phyloP scores from a whole-genome alignment of 2,888 invertebrate species.

The Monoplex corrugatus region DNA sequence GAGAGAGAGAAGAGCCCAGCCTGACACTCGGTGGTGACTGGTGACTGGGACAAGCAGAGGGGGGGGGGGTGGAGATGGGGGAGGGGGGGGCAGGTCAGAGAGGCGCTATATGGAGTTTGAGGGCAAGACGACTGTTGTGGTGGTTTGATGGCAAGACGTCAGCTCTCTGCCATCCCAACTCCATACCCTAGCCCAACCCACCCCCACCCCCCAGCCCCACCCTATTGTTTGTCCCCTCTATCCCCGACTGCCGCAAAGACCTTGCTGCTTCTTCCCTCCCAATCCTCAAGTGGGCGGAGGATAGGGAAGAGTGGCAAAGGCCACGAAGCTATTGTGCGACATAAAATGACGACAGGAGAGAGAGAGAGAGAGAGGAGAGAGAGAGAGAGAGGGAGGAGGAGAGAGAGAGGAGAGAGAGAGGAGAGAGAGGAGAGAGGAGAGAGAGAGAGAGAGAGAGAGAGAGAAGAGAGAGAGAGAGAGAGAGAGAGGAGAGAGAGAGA shows the following conservation, averaged over 20 bases:
- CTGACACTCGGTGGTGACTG: neutral
- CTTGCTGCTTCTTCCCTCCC: neutral
- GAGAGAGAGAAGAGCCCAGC: neutral
- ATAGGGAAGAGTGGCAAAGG: neutral
- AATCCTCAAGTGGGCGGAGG: neutral
- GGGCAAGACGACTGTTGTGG: neutral
- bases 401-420: too few species aligned
- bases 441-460: neutral
- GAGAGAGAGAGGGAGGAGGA: neutral
- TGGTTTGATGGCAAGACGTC: neutral
- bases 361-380: too few species aligned
- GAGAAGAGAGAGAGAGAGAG: neutral
- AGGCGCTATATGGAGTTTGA: too few species aligned
- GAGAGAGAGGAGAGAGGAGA: neutral
- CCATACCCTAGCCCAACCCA: too few species aligned
- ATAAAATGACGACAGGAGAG: too few species aligned
- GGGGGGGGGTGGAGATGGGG: neutral
- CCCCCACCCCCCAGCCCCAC: too few species aligned
- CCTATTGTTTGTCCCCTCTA: conserved; percentile 32
- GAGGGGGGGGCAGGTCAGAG: neutral
- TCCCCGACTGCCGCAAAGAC: too few species aligned
- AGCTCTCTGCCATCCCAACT: neutral
- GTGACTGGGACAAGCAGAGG: conserved; percentile 37
- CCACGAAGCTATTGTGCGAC: too few species aligned
- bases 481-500: neutral